Evolutionary conservation across 2,113 vertebrate genomes (phyloP).

Genomic region (Theropithecus gelada): DNA sequence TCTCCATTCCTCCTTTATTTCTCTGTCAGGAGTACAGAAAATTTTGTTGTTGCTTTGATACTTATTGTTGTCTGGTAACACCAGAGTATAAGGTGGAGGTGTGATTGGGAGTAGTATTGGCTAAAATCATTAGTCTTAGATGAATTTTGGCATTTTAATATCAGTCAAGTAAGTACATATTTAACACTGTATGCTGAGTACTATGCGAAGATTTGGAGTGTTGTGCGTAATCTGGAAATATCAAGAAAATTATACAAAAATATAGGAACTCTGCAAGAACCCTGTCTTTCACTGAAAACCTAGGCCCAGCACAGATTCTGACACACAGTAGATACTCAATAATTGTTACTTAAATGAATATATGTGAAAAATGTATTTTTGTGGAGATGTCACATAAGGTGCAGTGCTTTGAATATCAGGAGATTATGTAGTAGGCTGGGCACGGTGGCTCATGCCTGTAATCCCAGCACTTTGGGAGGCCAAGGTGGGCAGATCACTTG

Average conservation of each 20-base stretch:
- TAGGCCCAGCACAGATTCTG: background rate
- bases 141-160: constrained; percentile 46
- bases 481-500: no score
- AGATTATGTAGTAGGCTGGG: background rate
- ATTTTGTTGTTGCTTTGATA: background rate
- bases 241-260: background rate
- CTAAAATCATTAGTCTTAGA: constrained; percentile 28
- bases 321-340: background rate
- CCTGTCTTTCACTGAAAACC: background rate
- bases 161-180: constrained; percentile 10
- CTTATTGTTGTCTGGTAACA: background rate
- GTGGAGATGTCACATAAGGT: background rate
- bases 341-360: constrained; percentile 26
- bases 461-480: no score
- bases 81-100: background rate
- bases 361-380: constrained; percentile 25
- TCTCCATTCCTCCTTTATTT: background rate
- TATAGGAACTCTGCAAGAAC: constrained; percentile 4
- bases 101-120: background rate
- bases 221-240: background rate
- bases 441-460: no score
- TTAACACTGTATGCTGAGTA: background rate
- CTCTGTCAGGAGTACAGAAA: background rate
- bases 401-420: background rate
- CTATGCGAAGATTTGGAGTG: constrained; percentile 3